These are phyloP conservation scores for Tigriopus californicus DNA, from an alignment of 2,888 invertebrate genomes.

Conservation along the genomic window DNA sequence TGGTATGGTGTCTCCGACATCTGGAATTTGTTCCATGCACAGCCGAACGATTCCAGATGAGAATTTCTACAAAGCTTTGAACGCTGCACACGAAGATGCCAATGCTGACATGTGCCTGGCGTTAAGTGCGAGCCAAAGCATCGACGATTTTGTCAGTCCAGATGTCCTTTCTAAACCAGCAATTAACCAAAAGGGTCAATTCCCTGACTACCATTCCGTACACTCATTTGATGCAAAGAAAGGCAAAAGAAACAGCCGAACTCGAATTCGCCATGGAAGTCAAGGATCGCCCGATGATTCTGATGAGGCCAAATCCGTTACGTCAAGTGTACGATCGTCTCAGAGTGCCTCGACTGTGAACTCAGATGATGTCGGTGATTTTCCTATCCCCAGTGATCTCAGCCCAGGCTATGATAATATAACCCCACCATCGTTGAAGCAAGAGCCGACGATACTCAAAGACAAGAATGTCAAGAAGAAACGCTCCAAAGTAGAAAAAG, in stretches of 20 bases:
- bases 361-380: constrained; percentile 11
- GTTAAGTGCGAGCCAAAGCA: not conserved
- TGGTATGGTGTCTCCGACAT: constrained; percentile 27
- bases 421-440: not conserved
- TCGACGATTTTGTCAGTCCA: constrained; percentile 1
- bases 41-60: constrained; percentile 9
- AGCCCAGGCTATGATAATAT: constrained; percentile 11
- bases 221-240: not conserved
- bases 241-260: constrained; percentile 3
- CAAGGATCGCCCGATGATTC: not conserved
- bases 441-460: not conserved
- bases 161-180: not conserved
- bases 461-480: not conserved
- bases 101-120: constrained; percentile 9
- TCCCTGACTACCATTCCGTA: not conserved
- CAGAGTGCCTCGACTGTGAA: not conserved
- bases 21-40: not conserved
- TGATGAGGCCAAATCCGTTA: constrained; percentile 4
- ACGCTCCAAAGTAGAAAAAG: not conserved
- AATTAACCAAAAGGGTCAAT: no score
- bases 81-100: constrained; percentile 11
- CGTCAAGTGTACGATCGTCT: constrained; percentile 8
- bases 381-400: not conserved
- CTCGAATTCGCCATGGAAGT: not conserved
- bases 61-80: constrained; percentile 15